phyloP scores from a whole-genome alignment of 2,797 vertebrate species.

The Syndactyla subalaris region DNA sequence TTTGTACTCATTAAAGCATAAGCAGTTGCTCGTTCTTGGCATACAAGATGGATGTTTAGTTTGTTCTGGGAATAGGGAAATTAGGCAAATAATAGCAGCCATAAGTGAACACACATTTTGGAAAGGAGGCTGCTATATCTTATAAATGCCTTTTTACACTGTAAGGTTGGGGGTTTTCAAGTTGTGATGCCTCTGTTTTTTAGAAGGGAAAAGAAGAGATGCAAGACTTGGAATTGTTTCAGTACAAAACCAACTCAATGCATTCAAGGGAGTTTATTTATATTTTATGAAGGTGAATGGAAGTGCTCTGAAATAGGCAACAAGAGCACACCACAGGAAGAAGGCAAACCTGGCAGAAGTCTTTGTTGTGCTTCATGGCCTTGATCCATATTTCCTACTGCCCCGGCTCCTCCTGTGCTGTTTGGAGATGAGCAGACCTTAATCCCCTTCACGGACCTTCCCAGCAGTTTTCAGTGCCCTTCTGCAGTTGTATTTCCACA shows the following conservation, averaged over 20 bases:
- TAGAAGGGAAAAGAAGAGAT: background rate
- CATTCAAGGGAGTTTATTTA: background rate
- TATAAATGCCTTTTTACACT: background rate
- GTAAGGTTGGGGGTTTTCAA: background rate
- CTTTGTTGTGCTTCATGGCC: background rate
- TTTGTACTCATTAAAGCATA: conserved; percentile 53
- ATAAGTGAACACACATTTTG: background rate
- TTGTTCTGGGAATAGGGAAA: conserved; percentile 21
- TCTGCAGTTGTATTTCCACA: background rate
- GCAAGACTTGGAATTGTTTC: background rate
- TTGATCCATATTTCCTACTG: background rate
- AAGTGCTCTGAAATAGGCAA: background rate
- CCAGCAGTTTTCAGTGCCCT: background rate
- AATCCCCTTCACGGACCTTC: background rate
- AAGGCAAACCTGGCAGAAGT: background rate
- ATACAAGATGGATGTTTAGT: background rate
- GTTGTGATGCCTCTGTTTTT: background rate
- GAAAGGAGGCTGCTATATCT: background rate
- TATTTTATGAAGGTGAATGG: background rate
- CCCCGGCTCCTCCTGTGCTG: background rate
- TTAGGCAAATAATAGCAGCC: background rate
- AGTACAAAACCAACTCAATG: background rate
- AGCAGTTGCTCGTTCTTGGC: conserved; percentile 43
- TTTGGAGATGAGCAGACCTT: background rate
- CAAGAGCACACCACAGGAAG: background rate